Evolutionary conservation across 64 coral and sea anemone genomes (phyloP), one percentile per base, ranked within the genome.

Genomic region (Trachythela sp.): DNA sequence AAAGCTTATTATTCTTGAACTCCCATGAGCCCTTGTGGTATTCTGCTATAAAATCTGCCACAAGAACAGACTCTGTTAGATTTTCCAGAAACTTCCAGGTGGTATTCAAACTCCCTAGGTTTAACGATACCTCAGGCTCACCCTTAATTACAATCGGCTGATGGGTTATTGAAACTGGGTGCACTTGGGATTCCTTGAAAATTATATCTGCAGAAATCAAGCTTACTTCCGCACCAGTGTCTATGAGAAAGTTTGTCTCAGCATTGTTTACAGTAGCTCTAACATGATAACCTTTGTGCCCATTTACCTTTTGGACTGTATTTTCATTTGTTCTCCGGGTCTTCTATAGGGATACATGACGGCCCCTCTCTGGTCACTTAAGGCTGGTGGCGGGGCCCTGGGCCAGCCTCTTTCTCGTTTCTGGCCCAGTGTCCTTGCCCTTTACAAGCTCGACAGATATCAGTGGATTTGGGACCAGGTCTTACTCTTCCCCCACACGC

Each of bases 341-440:
- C 88, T 36, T 45, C 24, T 49, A 40, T 93, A 90, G 39, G 72
- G 88, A 39, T 86, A 90, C n/a, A 40, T 90, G 92, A 90, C n/a
- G n/a, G n/a, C 88, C 92, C 88, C 87, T 90, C 67, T 54, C 70
- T 89, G 45, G n/a, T n/a, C n/a, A n/a, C n/a, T n/a, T n/a, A n/a
- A n/a, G n/a, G n/a, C n/a, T n/a, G n/a, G n/a, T n/a, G n/a, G n/a
- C n/a, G n/a, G n/a, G n/a, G n/a, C n/a, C n/a, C n/a, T n/a, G n/a
- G n/a, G n/a, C n/a, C n/a, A n/a, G n/a, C n/a, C n/a, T n/a, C n/a
- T n/a, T n/a, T n/a, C n/a, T n/a, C n/a, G n/a, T n/a, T n/a, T n/a
- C n/a, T n/a, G n/a, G n/a, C n/a, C n/a, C n/a, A n/a, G n/a, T n/a
- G n/a, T n/a, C n/a, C n/a, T n/a, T n/a, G n/a, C n/a, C n/a, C n/a